Base-by-base conservation (phyloP, 2,888 invertebrate genomes). In the Amphipyra berbera region DNA sequence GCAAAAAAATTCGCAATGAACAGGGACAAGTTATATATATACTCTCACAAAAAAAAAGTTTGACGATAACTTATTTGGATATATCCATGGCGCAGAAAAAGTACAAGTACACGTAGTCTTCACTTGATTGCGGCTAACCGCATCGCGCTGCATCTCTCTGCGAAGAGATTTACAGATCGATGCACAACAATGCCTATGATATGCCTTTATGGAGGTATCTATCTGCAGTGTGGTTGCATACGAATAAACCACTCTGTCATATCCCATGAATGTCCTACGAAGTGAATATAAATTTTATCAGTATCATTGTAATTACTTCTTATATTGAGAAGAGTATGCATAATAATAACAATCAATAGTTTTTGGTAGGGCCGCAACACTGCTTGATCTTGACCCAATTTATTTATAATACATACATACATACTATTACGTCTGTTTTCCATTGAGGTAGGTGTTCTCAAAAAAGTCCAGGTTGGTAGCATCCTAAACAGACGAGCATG, bases 41-140 rank as follows among this genome's bases (percentile, higher is more conserved):
- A n/a, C n/a, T 47, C 14, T 54, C 50, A 8, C 37, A 69, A 63
- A 69, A 73, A 69, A 73, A 72, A 63, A 68, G 53, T 61, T 72
- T 63, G 75, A 72, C 58, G 58, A 56, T 75, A 72, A 72, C 50
- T 70, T 76, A 76, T 76, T 76, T 63, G 60, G 73, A 76, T 64
- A 60, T 58, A 76, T 76, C 42, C 57, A 61, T 61, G 61, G 60
- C 42, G 63, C 49, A 62, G 59, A 69, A 76, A 76, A 69, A 66
- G 66, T 61, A 68, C 69, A 57, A 60, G 66, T 59, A 61, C 65
- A 59, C 59, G 62, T 44, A 61, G 60, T 69, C 59, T 61, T 61
- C 76, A 76, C 52, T 73, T 76, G 69, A 76, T 76, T 76, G 77
- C 77, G 76, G 77, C 66, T 76, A 67, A 76, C 76, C 76, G 47